A percentile compares a stretch with the other conserved stretches of the same genome.
Evolutionary conservation across 2,113 vertebrate genomes (phyloP).

Genomic region (Prionailurus viverrinus): DNA sequence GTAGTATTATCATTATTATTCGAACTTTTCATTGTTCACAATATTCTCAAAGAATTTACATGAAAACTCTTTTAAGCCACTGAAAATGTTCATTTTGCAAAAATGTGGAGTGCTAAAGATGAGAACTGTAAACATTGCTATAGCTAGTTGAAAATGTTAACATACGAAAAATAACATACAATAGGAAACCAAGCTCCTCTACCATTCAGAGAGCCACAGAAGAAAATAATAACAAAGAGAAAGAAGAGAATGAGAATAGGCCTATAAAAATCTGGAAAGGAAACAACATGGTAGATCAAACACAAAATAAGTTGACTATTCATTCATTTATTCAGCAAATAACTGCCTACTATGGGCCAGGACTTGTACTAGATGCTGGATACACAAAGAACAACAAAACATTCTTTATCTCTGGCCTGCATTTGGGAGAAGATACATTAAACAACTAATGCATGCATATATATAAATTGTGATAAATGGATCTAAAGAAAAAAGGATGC

Average conservation of each 20-base stretch:
- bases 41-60: slow-evolving; percentile 32
- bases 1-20: not conserved
- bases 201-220: not conserved
- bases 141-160: slow-evolving; percentile 42
- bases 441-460: not conserved
- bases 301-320: slow-evolving; percentile 1
- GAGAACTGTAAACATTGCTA: slow-evolving; percentile 46
- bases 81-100: slow-evolving; percentile 19
- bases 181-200: slow-evolving; percentile 11
- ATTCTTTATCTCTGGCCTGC: not conserved
- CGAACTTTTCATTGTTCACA: slow-evolving; percentile 17
- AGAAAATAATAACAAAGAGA: slow-evolving; percentile 42
- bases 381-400: slow-evolving; percentile 12
- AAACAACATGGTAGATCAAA: not conserved
- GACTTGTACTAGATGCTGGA: not conserved
- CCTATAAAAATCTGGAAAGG: slow-evolving; percentile 17
- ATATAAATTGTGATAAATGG: not conserved
- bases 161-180: not conserved
- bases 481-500: slow-evolving; percentile 22
- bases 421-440: not conserved
- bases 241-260: not conserved
- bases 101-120: not conserved
- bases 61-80: not conserved
- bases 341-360: not conserved
- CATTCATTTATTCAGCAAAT: slow-evolving; percentile 31